Base-by-base conservation (phyloP, 2,888 invertebrate species). In the Poecilus cupreus region DNA sequence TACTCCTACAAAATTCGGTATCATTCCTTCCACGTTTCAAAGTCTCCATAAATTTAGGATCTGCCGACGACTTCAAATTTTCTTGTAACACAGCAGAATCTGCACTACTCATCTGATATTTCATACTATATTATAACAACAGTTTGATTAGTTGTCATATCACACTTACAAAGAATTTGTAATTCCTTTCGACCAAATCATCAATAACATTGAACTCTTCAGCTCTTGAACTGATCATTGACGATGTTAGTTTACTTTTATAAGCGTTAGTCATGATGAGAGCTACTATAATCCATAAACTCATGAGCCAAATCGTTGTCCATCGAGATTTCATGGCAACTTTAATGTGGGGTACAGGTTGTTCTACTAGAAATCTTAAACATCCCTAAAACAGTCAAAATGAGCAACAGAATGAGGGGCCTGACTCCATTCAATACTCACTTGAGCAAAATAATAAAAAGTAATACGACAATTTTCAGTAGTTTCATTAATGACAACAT, bases 221-320 rank as follows among this genome's bases (percentile, higher is more conserved):
- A n/a, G 81, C 37, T 64, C 26, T 74, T 1, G 64, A 60, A 64
- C 39, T 64, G 18, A 81, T 81, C 0, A 81, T 11, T 3, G 75
- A 75, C 8, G 81, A 81, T 6, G 64, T 81, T 16, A 81, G 18
- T 57, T 64, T 81, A 64, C 75, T 81, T 60, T 81, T 81, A 32
- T 81, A 81, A 1, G 81, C 74, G 11, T 22, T 81, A 26, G 81
- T 81, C 22, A 81, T 20, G n/a, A 81, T 75, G 0, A 81, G 4
- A 43, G 64, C 81, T 3, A 49, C 22, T 2, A 60, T 60, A 1
- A 81, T 70, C 72, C 72, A 72, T 24, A 72, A 10, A 26, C n/a
- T 46, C 72, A 72, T 72, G 3, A 72, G 72, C 24, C 43, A 43
- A 46, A 72, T 13, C n/a, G 46, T 49, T 1, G 72, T 72, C 13